phyloP scores from a whole-genome alignment of 2,888 invertebrate species.

The Agonopterix subpropinquella region DNA sequence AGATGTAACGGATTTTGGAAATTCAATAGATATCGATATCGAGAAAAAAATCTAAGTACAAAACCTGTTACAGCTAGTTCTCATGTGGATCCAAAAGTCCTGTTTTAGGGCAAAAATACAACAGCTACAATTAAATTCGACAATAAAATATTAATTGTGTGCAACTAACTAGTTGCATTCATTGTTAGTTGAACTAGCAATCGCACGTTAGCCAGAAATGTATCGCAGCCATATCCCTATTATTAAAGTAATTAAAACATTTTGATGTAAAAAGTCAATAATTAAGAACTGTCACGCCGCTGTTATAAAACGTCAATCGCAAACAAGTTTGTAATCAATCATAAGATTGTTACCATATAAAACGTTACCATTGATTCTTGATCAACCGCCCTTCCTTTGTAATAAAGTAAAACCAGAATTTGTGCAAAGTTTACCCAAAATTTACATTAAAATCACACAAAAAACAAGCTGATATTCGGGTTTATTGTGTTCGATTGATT shows the following conservation, averaged over 20 bases:
- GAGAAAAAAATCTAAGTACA: neutral
- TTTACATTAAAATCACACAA: slow-evolving; percentile 69
- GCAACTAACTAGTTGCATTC: neutral
- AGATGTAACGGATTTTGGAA: slow-evolving; percentile 28
- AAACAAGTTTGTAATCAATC: slow-evolving; percentile 74
- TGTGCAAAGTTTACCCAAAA: slow-evolving; percentile 62
- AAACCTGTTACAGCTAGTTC: too few species aligned
- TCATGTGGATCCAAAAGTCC: too few species aligned
- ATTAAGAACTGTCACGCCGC: slow-evolving; percentile 30
- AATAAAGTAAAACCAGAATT: slow-evolving; percentile 54
- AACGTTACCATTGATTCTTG: slow-evolving; percentile 49
- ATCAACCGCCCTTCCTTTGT: slow-evolving; percentile 58
- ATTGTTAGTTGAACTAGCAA: neutral
- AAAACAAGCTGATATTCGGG: slow-evolving; percentile 61
- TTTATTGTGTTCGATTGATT: slow-evolving; percentile 71
- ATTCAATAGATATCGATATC: too few species aligned
- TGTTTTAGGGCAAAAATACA: too few species aligned
- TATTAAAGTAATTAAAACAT: slow-evolving; percentile 20
- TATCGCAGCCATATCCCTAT: neutral
- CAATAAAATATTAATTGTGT: slow-evolving; percentile 1
- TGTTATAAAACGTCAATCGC: slow-evolving; percentile 50
- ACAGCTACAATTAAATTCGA: slow-evolving; percentile 3
- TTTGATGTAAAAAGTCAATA: slow-evolving; percentile 30
- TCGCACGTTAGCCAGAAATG: neutral
- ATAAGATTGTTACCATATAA: slow-evolving; percentile 64